phyloP scores from a whole-genome alignment of 2,797 vertebrate genomes.

The Phoebastria nigripes region DNA sequence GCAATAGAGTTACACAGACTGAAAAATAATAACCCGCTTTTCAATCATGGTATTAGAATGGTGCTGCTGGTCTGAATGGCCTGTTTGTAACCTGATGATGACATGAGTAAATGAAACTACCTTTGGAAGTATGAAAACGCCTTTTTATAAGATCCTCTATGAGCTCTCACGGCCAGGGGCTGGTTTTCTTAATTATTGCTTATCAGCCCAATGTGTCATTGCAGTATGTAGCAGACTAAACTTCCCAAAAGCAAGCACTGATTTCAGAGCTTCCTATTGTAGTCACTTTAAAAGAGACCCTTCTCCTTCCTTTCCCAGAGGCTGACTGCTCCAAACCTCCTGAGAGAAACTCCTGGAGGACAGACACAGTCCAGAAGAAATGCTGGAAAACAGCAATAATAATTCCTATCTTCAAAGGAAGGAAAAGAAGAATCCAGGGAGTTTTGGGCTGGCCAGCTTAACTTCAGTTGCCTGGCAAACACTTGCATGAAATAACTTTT shows the following conservation, averaged over 20 bases:
- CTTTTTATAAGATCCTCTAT: background rate
- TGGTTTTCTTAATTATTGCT: background rate
- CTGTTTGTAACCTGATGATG: background rate
- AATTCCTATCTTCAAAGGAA: background rate
- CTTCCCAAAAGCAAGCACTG: background rate
- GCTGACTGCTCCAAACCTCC: background rate
- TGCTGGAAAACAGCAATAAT: background rate
- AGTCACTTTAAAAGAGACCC: background rate
- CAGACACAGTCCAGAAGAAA: background rate
- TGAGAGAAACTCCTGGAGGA: background rate
- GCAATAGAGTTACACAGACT: background rate
- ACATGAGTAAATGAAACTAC: background rate
- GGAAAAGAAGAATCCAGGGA: background rate
- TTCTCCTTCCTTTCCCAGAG: background rate
- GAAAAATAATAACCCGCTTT: background rate
- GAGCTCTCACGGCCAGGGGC: background rate
- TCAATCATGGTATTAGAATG: background rate
- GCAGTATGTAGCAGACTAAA: background rate
- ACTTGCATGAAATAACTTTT: background rate
- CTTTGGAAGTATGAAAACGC: background rate
- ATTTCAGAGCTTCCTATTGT: background rate
- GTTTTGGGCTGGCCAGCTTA: background rate
- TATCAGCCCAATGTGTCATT: background rate
- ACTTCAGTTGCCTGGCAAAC: background rate
- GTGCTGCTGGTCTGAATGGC: background rate